Evolutionary conservation across 2,113 vertebrate species (phyloP).

Genomic region (Oncorhynchus gorbuscha): DNA sequence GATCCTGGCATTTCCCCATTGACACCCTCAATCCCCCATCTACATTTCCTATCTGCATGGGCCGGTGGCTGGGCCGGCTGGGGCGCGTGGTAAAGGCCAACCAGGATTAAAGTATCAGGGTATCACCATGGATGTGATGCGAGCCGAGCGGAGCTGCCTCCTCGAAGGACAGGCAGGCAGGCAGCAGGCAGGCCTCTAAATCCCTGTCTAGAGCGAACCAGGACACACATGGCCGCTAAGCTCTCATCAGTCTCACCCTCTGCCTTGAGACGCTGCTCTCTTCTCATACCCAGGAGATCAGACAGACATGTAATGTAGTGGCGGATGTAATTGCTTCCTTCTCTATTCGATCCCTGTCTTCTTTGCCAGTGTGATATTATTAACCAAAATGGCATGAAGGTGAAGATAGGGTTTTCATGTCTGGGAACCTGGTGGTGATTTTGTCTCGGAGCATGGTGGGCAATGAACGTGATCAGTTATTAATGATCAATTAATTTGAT

Average conservation of each 20-base stretch:
- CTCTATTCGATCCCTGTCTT: slow-evolving; percentile 47
- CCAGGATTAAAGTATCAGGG: slow-evolving; percentile 73
- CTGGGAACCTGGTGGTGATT: not conserved
- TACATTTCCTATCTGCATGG: slow-evolving; percentile 64
- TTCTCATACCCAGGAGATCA: slow-evolving; percentile 58
- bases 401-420: not conserved
- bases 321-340: slow-evolving; percentile 67
- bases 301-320: slow-evolving; percentile 56
- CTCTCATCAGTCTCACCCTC: slow-evolving; percentile 69
- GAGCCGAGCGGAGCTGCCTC: slow-evolving; percentile 30
- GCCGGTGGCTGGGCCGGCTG: slow-evolving; percentile 8
- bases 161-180: slow-evolving; percentile 39
- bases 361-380: slow-evolving; percentile 39
- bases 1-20: slow-evolving; percentile 57
- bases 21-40: slow-evolving; percentile 61
- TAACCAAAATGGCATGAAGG: slow-evolving; percentile 57
- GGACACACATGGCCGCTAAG: slow-evolving; percentile 62
- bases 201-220: slow-evolving; percentile 66
- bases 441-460: no score
- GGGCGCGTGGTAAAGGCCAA: slow-evolving; percentile 68
- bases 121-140: slow-evolving; percentile 53
- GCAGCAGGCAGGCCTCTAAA: slow-evolving; percentile 59
- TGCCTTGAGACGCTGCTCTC: slow-evolving; percentile 20
- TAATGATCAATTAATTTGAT: not conserved
- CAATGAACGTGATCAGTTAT: not conserved